Conservation (phyloP, 2,113 vertebrate species). For the Carettochelys insculpta region DNA sequence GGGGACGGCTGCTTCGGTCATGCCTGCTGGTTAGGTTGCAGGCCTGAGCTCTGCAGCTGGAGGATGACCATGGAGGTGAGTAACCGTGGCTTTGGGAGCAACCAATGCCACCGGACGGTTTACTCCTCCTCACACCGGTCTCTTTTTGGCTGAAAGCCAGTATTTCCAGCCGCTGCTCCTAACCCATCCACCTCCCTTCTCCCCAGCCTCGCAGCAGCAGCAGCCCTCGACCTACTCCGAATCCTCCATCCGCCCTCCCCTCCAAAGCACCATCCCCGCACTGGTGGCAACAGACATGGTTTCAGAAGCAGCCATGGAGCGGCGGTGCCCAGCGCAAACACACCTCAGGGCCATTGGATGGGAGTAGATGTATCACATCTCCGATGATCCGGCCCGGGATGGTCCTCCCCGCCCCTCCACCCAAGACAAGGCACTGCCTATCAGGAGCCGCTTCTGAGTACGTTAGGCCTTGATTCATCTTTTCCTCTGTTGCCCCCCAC, state of each 20-base stretch:
- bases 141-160: neutral
- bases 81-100: neutral
- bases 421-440: neutral
- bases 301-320: neutral
- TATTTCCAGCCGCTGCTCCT: neutral
- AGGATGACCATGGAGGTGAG: neutral
- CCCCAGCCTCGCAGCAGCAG: neutral
- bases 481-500: neutral
- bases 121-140: neutral
- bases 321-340: neutral
- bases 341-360: neutral
- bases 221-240: neutral
- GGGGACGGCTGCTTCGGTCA: neutral
- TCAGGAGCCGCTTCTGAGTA: neutral
- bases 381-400: neutral
- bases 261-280: neutral
- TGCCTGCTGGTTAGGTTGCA: fast-evolving
- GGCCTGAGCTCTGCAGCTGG: neutral
- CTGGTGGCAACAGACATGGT: neutral
- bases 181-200: neutral
- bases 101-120: neutral
- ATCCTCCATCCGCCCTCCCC: neutral
- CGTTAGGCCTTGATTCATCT: neutral
- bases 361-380: neutral
- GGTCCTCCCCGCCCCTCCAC: too few relatives aligned